Conservation (phyloP, 2,888 invertebrate genomes). For the Argyra leucocephala region DNA sequence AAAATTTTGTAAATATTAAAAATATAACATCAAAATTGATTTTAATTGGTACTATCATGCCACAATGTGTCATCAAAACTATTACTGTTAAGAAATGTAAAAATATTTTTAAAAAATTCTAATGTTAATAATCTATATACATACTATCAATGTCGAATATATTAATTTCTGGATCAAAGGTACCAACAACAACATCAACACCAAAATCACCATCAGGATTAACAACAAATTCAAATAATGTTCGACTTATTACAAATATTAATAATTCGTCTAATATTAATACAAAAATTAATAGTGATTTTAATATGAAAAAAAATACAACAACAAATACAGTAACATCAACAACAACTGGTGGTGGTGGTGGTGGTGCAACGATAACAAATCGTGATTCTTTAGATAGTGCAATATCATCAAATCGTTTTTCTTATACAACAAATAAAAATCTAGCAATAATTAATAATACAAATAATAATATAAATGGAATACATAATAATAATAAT, state of each 20-base stretch:
- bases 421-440: not conserved
- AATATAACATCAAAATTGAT: no score
- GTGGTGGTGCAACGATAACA: not conserved
- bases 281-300: not conserved
- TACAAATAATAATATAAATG: not conserved
- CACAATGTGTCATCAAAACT: no score
- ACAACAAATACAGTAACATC: not conserved
- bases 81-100: no score
- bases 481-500: not conserved
- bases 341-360: not conserved
- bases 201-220: slow-evolving; percentile 7
- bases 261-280: not conserved
- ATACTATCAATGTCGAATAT: not conserved
- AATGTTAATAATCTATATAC: no score
- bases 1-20: no score
- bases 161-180: not conserved
- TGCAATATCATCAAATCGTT: not conserved
- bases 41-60: no score
- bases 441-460: not conserved
- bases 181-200: not conserved
- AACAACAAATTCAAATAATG: slow-evolving; percentile 4
- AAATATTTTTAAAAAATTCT: no score
- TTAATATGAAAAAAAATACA: not conserved
- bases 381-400: not conserved
- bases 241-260: not conserved